Conservation (phyloP, 2,113 vertebrate species). For the Phodopus roborovskii region DNA sequence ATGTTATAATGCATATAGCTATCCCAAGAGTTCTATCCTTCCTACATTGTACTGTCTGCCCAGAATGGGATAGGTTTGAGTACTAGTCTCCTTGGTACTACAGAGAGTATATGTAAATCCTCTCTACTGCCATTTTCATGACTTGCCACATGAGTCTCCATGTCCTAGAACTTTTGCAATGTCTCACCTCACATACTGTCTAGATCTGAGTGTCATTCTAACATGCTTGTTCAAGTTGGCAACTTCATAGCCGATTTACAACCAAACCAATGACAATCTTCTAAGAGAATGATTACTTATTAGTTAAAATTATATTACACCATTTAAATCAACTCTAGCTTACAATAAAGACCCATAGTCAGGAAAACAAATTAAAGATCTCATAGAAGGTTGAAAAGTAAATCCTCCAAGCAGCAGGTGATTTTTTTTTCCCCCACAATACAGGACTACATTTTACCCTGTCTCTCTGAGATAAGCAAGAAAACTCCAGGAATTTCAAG, state of each 20-base stretch:
- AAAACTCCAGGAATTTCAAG: conserved; percentile 34
- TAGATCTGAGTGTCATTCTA: background rate
- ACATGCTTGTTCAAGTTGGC: background rate
- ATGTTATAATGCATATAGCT: background rate
- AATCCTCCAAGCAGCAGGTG: background rate
- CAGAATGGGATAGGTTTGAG: background rate
- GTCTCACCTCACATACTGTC: background rate
- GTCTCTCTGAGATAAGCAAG: conserved; percentile 38
- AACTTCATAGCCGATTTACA: background rate
- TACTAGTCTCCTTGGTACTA: background rate
- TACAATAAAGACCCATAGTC: conserved; percentile 11
- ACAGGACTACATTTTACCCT: background rate
- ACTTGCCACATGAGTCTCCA: background rate
- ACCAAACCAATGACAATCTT: background rate
- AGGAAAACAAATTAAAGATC: conserved; percentile 41
- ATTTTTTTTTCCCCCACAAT: conserved; percentile 32
- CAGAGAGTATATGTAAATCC: background rate
- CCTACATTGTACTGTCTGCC: background rate
- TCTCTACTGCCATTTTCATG: background rate
- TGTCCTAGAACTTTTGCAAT: background rate
- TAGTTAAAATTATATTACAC: conserved; percentile 33
- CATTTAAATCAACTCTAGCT: conserved; percentile 18
- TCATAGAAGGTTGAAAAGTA: background rate
- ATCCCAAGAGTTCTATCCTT: background rate
- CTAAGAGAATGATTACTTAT: conserved; percentile 20